Conservation (phyloP, 2,113 vertebrate genomes). For the Butorides virescens region DNA sequence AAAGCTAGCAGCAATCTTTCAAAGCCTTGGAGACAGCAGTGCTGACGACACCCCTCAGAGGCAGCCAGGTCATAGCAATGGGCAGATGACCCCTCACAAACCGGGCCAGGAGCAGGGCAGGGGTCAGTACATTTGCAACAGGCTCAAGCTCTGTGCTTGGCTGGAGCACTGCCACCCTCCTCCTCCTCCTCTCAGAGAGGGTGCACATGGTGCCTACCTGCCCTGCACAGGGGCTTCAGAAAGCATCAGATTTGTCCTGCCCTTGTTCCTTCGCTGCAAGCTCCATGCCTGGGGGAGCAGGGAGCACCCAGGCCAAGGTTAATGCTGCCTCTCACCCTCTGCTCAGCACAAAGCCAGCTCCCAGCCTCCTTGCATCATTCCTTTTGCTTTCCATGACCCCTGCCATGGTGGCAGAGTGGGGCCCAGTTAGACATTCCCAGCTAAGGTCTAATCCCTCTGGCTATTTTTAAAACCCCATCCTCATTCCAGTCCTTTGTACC, state of each 20-base stretch:
- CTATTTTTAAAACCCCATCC: not conserved
- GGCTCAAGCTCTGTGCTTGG: accelerated
- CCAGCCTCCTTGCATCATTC: not conserved
- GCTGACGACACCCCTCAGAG: not conserved
- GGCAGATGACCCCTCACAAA: not conserved
- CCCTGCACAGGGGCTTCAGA: not conserved
- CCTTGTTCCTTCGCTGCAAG: not conserved
- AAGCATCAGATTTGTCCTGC: not conserved
- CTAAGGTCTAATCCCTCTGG: not conserved
- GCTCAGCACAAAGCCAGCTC: not conserved
- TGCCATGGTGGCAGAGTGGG: accelerated
- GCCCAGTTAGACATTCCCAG: not conserved
- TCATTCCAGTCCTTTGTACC: not conserved
- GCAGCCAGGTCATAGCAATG: not conserved
- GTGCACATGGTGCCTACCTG: not conserved
- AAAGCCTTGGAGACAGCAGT: not conserved
- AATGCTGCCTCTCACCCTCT: not conserved
- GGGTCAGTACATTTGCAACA: not conserved
- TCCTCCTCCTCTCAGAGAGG: not conserved
- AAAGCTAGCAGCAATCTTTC: not conserved
- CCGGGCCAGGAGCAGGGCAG: not conserved
- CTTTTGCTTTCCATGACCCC: not conserved
- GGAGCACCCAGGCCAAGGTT: not conserved
- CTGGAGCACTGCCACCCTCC: not conserved
- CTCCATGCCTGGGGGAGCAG: not conserved